Base-by-base conservation (phyloP, 2,888 invertebrate species). In the Caenorhabditis virilis region DNA sequence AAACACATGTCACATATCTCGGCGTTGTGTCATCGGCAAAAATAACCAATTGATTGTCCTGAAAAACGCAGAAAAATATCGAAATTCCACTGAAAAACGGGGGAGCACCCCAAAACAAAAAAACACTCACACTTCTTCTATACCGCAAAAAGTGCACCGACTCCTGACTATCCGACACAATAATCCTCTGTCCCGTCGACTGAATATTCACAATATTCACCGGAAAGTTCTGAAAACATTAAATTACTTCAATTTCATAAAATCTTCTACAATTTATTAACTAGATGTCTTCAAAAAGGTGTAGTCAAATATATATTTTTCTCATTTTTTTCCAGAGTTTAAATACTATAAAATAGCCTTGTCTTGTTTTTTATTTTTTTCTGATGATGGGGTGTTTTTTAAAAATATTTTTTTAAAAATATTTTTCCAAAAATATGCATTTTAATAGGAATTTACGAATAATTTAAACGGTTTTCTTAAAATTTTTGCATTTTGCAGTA, bases 11-110 rank as follows among this genome's bases (percentile, higher is more conserved):
- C 33, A 95, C 90, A 93, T 94, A 98, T 73, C 93, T 88, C 0
- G 97, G 98, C 85, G 93, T 91, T 0, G 95, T 95, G 83, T 99
- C 98, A 84, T 98, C 98, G 2, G 95, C 94, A 85, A 98, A 99
- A 53, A 98, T 91, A 25, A 97, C 93, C 62, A 99, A 87, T 82
- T 97, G 95, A 85, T 99, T 99, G 84, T 98, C 98, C 82, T 82
- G 66, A 9, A 80, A 80, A 46, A 30, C 13, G 25, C 1, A 27
- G n/a, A 16, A 39, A 39, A 39, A 6, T 25, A 9, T 25, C 45
- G 27, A 11, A 30, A 46, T 7, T n/a, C 3, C 16, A 18, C 16
- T 27, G 5, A 16, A 4, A n/a, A 16, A 25, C 1, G n/a, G n/a
- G n/a, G n/a, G n/a, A n/a, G n/a, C n/a, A n/a, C n/a, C n/a, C n/a